A percentile compares a stretch with the other conserved stretches of the same genome.
Evolutionary conservation across 2,888 invertebrate genomes (phyloP).

Genomic region (Drosophila tanythrix): DNA sequence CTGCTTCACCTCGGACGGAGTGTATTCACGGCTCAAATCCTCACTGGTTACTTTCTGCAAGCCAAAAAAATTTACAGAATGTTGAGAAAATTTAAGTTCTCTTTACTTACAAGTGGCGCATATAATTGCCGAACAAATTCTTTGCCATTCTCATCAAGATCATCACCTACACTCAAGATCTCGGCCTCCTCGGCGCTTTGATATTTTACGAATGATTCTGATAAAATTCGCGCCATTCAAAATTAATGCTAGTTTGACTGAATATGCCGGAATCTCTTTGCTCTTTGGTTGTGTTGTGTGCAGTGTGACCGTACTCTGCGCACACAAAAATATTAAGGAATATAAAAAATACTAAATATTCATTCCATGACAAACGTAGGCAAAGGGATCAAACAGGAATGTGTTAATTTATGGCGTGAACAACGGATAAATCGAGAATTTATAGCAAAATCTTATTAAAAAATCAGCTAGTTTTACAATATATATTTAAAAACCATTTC

Average conservation of each 20-base stretch:
- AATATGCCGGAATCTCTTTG: not conserved
- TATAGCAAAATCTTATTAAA: not conserved
- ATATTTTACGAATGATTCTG: constrained; percentile 11
- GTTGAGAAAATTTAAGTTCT: not conserved
- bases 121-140: not conserved
- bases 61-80: not conserved
- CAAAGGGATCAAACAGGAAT: not conserved
- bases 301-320: constrained; percentile 22
- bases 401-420: not conserved
- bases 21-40: constrained; percentile 51
- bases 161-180: constrained; percentile 5
- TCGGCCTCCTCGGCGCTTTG: constrained; percentile 27
- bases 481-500: not conserved
- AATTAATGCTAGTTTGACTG: not conserved
- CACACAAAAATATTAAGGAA: not conserved
- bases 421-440: not conserved
- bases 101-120: constrained; percentile 34
- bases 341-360: not conserved
- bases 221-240: constrained; percentile 37
- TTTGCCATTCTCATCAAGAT: constrained; percentile 15
- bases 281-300: constrained; percentile 3
- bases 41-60: constrained; percentile 48
- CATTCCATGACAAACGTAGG: not conserved
- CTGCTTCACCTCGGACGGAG: constrained; percentile 24
- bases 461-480: not conserved